A percentile compares a stretch with the other conserved stretches of the same genome.
phyloP scores from a whole-genome alignment of 1,140 invertebrate genomes.

The Ceratosolen solmsi region DNA sequence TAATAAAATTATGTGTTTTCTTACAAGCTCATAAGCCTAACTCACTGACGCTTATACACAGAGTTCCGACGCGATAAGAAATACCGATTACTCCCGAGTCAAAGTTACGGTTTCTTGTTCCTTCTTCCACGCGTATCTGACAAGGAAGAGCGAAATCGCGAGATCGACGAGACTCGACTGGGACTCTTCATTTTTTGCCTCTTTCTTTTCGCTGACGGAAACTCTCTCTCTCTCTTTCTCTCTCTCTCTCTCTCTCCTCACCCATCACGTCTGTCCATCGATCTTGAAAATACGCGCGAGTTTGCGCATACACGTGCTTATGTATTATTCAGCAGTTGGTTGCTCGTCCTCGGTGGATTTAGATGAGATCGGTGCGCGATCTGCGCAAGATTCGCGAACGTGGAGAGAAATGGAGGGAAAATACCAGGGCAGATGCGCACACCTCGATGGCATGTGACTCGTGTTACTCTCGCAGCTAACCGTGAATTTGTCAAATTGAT shows the following conservation, averaged over 20 bases:
- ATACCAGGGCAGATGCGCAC: background rate
- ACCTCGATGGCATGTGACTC: slow-evolving; percentile 19
- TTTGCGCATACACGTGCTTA: slow-evolving; percentile 44
- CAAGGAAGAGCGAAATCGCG: slow-evolving; percentile 22
- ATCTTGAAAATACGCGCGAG: slow-evolving; percentile 38
- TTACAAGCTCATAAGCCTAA: background rate
- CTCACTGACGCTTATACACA: background rate
- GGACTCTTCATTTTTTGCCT: slow-evolving; percentile 22
- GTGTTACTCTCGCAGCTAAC: background rate
- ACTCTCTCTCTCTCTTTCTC: background rate
- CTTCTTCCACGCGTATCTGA: slow-evolving; percentile 13
- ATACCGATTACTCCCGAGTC: slow-evolving; percentile 9
- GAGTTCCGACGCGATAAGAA: slow-evolving; percentile 25
- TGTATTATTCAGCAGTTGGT: slow-evolving; percentile 41
- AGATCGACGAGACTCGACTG: slow-evolving; percentile 30
- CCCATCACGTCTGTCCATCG: too few species aligned
- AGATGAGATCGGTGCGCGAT: slow-evolving; percentile 46
- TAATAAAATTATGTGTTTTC: background rate
- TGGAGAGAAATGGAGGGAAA: background rate
- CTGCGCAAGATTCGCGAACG: slow-evolving; percentile 31
- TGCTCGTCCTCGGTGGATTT: slow-evolving; percentile 33
- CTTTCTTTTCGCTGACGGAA: background rate
- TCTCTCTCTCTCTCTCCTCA: background rate
- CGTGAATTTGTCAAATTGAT: slow-evolving; percentile 28
- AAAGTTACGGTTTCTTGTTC: slow-evolving; percentile 17